Percentiles rank a stretch among this genome's conserved stretches.
phyloP scores from a whole-genome alignment of 2,888 invertebrate species.

The Drosophila atripex region DNA sequence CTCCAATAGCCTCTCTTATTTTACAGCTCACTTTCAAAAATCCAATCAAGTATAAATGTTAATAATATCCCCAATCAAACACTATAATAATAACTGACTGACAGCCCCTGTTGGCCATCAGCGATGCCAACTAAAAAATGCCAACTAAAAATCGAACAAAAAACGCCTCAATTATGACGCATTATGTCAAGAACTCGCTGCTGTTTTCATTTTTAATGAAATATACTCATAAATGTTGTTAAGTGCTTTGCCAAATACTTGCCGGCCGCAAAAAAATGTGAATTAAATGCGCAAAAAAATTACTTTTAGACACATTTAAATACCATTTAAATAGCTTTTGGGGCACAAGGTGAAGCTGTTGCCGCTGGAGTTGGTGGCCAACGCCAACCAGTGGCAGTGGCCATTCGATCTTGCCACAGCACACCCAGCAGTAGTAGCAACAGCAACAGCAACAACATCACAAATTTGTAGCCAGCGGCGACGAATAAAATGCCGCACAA shows the following conservation, averaged over 20 bases:
- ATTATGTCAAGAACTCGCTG: conserved; percentile 60
- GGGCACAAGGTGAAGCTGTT: conserved; percentile 75
- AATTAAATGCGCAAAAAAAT: conserved; percentile 71
- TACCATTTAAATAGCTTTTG: conserved; percentile 79
- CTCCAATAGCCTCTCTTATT: not conserved
- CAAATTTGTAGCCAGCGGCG: conserved; percentile 77
- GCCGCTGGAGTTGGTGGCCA: conserved; percentile 41
- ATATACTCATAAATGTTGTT: conserved; percentile 61
- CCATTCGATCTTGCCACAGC: conserved; percentile 36
- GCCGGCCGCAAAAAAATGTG: conserved; percentile 46
- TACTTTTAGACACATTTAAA: conserved; percentile 80
- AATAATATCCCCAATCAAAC: conserved; percentile 27
- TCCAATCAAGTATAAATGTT: too few relatives aligned
- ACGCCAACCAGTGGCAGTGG: conserved; percentile 44
- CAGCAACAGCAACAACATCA: conserved; percentile 36
- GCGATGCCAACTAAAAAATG: conserved; percentile 18
- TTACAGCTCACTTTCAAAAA: too few relatives aligned
- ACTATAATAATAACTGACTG: conserved; percentile 41
- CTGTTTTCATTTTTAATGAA: conserved; percentile 53
- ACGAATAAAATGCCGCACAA: conserved; percentile 76
- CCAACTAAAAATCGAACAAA: conserved; percentile 4
- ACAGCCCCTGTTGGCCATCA: conserved; percentile 28
- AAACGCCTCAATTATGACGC: conserved; percentile 44
- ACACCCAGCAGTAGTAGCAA: not conserved
- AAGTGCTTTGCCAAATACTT: conserved; percentile 40